Evolutionary conservation across 1,140 invertebrate genomes (phyloP), one percentile per base, ranked within the genome.

Genomic region (Latrodectus geometricus): DNA sequence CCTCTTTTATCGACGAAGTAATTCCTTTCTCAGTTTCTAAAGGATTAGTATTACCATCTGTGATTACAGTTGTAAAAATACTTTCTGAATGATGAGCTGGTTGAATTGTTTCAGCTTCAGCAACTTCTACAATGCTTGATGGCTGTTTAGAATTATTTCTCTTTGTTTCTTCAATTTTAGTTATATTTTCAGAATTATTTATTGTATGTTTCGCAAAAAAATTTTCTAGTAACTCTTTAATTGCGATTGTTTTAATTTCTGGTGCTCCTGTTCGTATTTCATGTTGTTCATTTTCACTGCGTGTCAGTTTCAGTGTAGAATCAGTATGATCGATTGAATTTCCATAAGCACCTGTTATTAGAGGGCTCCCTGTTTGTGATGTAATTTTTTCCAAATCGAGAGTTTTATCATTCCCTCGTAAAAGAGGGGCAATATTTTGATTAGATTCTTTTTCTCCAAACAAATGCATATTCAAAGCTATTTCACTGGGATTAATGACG

Each of bases 91-190:
- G 35, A 35, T 35, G 35, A 35, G 35, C 5, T 35, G 35, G 35
- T 35, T 35, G 35, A 35, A 35, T 35, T 35, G 35, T 35, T 35
- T 35, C 35, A 35, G 35, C 35, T 35, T 35, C 35, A 35, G 35
- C 35, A 35, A 48, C 4, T 8, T 86, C 52, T 48, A 23, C 21
- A 9, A 80, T 80, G 50, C 48, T 80, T 74, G 61, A 66, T 9
- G 77, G 68, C 11, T 74, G 76, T 35, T 87, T 87, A 0, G 85
- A 87, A 56, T 87, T 87, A 35, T 87, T 87, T 66, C 85, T 69
- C 77, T 86, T 70, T 14, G 49, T 21, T 52, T 78, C 66, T 35
- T 4, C 17, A 9, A 12, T 14, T 56, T 78, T 66, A 20, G 69
- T 52, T 21, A 17, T 23, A 12, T 9, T 20, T 49, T 61, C 21